A percentile compares a stretch with the other conserved stretches of the same genome.
phyloP scores from a whole-genome alignment of 2,888 invertebrate genomes.

The Gisinianus flammeolus region DNA sequence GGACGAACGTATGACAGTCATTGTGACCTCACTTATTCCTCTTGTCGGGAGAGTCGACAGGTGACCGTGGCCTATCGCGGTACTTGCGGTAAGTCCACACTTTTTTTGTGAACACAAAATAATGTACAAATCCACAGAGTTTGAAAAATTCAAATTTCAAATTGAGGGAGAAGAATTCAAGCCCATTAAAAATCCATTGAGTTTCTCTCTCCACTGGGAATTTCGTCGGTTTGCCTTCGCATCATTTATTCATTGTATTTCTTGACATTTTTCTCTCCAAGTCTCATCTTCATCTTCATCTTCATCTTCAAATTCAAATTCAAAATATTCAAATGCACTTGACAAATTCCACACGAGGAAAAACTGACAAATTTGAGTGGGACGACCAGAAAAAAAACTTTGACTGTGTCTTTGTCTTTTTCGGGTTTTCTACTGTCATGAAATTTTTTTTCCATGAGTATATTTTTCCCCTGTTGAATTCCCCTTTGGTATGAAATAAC shows the following conservation, averaged over 20 bases:
- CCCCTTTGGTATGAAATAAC: too few species aligned
- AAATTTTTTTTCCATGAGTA: too few species aligned
- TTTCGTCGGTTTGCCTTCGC: background rate
- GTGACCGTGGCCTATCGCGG: conserved; percentile 69
- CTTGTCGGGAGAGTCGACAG: conserved; percentile 63
- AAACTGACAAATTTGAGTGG: too few species aligned
- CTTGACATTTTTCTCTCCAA: background rate
- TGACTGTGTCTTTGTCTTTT: too few species aligned
- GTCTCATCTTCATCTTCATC: background rate
- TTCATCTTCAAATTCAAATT: background rate
- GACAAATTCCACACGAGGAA: too few species aligned
- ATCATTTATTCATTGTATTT: background rate
- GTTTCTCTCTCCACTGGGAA: too few species aligned
- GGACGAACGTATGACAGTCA: conserved; percentile 65
- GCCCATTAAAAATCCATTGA: too few species aligned
- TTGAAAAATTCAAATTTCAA: background rate
- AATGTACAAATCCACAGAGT: background rate
- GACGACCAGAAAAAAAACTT: too few species aligned
- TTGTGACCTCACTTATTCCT: conserved; percentile 63
- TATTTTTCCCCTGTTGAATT: too few species aligned
- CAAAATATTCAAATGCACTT: too few species aligned
- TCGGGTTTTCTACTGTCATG: too few species aligned
- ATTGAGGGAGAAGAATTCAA: background rate
- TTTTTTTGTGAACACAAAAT: too few species aligned
- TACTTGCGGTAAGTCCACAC: conserved; percentile 68